phyloP scores from a whole-genome alignment of 1,140 invertebrate genomes.

The Heliconius himera region DNA sequence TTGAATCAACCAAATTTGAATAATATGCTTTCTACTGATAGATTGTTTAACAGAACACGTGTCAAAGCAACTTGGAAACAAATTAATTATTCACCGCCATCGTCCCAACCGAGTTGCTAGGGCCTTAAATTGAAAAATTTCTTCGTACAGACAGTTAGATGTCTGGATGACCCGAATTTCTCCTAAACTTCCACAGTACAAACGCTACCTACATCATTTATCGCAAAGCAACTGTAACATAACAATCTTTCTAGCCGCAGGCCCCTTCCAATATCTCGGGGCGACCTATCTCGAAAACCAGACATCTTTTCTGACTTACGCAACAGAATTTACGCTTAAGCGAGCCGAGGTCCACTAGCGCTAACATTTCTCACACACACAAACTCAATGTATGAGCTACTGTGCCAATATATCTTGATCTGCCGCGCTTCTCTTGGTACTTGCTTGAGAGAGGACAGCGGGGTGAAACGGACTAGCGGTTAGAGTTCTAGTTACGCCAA shows the following conservation, averaged over 20 bases:
- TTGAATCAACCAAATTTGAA: not conserved
- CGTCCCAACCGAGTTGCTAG: not conserved
- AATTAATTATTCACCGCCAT: not conserved
- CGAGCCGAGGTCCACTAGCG: slow-evolving; percentile 71
- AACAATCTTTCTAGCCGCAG: slow-evolving; percentile 44
- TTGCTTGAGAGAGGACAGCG: slow-evolving; percentile 52
- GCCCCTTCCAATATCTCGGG: slow-evolving; percentile 60
- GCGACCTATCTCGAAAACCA: slow-evolving; percentile 71
- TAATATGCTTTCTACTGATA: not conserved
- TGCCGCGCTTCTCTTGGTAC: slow-evolving; percentile 49
- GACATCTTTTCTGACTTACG: slow-evolving; percentile 78
- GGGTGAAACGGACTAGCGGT: slow-evolving; percentile 64
- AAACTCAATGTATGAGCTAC: slow-evolving; percentile 68
- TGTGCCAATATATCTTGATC: slow-evolving; percentile 45
- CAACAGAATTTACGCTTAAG: slow-evolving; percentile 80
- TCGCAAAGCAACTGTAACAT: slow-evolving; percentile 41
- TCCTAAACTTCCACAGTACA: slow-evolving; percentile 30
- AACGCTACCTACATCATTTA: slow-evolving; percentile 35
- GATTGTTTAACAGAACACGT: not conserved
- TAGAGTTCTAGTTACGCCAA: slow-evolving; percentile 75
- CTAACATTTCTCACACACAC: slow-evolving; percentile 77
- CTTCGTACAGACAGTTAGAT: not conserved
- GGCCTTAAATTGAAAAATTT: slow-evolving; percentile 12
- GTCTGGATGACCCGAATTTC: slow-evolving; percentile 29
- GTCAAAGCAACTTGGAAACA: not conserved